Percentiles rank a stretch among this genome's conserved stretches.
These are phyloP conservation scores for Muscicapa adusta DNA, from an alignment of 2,113 vertebrate genomes.

Conservation along the genomic window DNA sequence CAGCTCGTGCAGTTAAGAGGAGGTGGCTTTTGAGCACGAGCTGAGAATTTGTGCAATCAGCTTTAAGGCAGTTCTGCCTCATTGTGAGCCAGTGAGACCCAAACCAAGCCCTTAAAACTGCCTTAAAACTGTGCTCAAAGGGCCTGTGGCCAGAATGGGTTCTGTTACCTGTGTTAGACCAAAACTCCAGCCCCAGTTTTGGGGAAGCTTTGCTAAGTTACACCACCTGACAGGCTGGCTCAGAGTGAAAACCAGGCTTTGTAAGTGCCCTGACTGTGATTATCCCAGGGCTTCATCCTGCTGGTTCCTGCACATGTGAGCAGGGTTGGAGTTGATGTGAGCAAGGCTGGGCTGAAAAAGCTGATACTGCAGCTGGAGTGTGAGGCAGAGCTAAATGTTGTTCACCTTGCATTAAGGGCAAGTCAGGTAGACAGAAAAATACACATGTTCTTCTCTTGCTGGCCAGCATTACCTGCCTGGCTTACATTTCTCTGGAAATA, in stretches of 20 bases:
- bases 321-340: not conserved
- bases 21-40: not conserved
- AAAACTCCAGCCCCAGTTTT: not conserved
- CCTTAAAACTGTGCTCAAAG: no score
- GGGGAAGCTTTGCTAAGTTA: not conserved
- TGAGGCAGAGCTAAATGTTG: not conserved
- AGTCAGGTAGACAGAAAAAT: not conserved
- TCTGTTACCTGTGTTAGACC: not conserved
- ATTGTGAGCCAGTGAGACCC: rapidly evolving
- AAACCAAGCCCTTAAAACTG: not conserved
- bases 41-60: not conserved
- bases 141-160: not conserved
- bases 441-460: not conserved
- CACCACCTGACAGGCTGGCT: not conserved
- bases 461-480: not conserved
- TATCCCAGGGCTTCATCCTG: not conserved
- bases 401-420: not conserved
- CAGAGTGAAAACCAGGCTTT: not conserved
- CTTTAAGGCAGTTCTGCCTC: not conserved
- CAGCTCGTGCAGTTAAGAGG: not conserved
- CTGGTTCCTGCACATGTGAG: not conserved
- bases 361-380: not conserved
- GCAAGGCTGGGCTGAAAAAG: not conserved
- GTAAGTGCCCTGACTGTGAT: not conserved
- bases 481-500: not conserved